These are phyloP conservation scores for Eilema depressum DNA, from an alignment of 2,888 invertebrate genomes.

Conservation along the genomic window DNA sequence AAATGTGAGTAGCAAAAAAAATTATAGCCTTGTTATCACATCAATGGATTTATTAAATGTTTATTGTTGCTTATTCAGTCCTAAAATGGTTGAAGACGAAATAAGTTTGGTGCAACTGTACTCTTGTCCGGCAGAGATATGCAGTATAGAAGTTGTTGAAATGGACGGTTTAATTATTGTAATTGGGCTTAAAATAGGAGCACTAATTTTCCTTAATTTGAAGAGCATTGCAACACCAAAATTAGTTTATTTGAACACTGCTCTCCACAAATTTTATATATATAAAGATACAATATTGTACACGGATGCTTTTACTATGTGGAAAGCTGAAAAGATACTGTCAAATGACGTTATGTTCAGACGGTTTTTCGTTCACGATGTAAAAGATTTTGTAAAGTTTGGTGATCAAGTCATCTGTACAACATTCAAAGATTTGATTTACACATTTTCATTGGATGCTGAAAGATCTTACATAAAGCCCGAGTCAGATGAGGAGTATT, in stretches of 20 bases:
- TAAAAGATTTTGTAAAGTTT: slow-evolving; percentile 68
- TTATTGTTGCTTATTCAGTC: slow-evolving; percentile 61
- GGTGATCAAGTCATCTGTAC: slow-evolving; percentile 71
- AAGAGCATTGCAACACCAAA: slow-evolving; percentile 46
- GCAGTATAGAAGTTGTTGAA: slow-evolving; percentile 59
- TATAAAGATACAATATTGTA: slow-evolving; percentile 64
- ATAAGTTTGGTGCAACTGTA: slow-evolving; percentile 61
- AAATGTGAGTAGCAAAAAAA: slow-evolving; percentile 30
- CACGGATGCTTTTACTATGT: slow-evolving; percentile 72
- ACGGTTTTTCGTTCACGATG: slow-evolving; percentile 65
- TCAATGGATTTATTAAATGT: slow-evolving; percentile 64
- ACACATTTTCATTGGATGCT: slow-evolving; percentile 64
- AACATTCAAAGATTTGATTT: slow-evolving; percentile 69
- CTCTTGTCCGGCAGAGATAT: slow-evolving; percentile 69
- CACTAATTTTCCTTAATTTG: slow-evolving; percentile 64
- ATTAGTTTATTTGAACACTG: slow-evolving; percentile 69
- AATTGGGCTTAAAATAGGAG: slow-evolving; percentile 68
- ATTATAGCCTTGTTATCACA: slow-evolving; percentile 54
- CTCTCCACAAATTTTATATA: slow-evolving; percentile 62
- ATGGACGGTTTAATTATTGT: slow-evolving; percentile 53
- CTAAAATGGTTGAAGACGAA: slow-evolving; percentile 49
- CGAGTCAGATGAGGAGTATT: slow-evolving; percentile 55
- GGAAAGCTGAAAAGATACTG: slow-evolving; percentile 67
- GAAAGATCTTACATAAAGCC: slow-evolving; percentile 55
- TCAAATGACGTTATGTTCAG: slow-evolving; percentile 57